phyloP scores from a whole-genome alignment of 2,888 invertebrate species.

The Ichneumon xanthorius region DNA sequence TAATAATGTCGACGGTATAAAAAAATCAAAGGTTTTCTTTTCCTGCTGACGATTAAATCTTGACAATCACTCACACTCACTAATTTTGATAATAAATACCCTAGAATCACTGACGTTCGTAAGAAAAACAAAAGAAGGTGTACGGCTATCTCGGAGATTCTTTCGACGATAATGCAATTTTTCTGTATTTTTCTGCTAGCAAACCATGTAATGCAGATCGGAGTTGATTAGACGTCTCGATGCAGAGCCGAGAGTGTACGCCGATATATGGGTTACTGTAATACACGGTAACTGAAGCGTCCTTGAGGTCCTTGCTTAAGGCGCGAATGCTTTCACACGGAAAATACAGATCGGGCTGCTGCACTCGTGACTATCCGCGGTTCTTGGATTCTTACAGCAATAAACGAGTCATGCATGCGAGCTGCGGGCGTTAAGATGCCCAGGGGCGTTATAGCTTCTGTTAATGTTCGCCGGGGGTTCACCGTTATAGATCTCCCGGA shows the following conservation, averaged over 20 bases:
- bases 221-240: slow-evolving; percentile 8
- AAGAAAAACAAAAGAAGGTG: neutral
- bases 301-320: slow-evolving; percentile 59
- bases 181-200: neutral
- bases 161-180: neutral
- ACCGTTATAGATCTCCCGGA: slow-evolving; percentile 30
- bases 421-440: slow-evolving; percentile 29
- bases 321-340: slow-evolving; percentile 50
- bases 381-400: slow-evolving; percentile 28
- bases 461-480: neutral
- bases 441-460: slow-evolving; percentile 34
- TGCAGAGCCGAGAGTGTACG: neutral
- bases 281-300: slow-evolving; percentile 30
- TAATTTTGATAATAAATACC: neutral
- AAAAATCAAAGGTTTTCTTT: neutral
- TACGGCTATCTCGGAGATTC: neutral
- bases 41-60: neutral
- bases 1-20: no score
- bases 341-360: slow-evolving; percentile 30
- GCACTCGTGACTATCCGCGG: slow-evolving; percentile 42
- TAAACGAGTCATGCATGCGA: neutral
- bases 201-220: neutral
- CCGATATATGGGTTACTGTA: slow-evolving; percentile 16
- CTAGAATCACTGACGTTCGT: neutral
- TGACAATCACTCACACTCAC: neutral